phyloP scores from a whole-genome alignment of 2,113 vertebrate species.

The Anolis carolinensis region DNA sequence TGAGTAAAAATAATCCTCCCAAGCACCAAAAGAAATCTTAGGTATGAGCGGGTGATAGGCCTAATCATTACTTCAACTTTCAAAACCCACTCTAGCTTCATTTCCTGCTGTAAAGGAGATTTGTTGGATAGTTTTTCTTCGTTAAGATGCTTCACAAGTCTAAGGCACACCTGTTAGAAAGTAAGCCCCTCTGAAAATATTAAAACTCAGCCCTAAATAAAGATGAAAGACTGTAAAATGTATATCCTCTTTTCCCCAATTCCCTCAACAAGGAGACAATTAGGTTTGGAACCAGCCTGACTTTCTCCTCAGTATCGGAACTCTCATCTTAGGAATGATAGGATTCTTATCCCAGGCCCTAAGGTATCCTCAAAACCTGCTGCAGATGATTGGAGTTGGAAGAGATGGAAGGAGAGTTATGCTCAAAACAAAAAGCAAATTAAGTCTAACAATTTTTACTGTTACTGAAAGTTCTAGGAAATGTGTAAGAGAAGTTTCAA shows the following conservation, averaged over 20 bases:
- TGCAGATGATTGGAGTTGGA: no score
- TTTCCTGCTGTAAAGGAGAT: not conserved
- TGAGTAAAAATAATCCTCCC: not conserved
- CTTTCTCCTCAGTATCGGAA: no score
- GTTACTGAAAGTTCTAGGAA: not conserved
- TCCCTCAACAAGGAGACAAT: no score
- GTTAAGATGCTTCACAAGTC: not conserved
- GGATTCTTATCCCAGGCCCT: no score
- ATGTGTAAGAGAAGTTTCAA: not conserved
- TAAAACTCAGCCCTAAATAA: no score
- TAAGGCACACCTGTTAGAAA: not conserved
- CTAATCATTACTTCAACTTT: not conserved
- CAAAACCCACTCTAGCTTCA: not conserved
- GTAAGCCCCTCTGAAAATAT: not conserved
- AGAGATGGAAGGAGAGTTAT: no score
- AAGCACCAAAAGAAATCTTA: not conserved
- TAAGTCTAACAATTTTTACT: no score
- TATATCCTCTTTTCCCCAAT: no score
- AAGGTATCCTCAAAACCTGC: no score
- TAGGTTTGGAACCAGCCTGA: no score
- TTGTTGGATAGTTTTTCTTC: not conserved
- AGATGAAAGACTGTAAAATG: no score
- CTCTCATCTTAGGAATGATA: no score
- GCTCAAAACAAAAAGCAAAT: not conserved
- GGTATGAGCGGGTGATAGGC: not conserved